Percentiles rank a stretch among this genome's conserved stretches.
These are phyloP conservation scores for Zenarchopterus dispar DNA, from an alignment of 2,797 vertebrate genomes.

Conservation along the genomic window DNA sequence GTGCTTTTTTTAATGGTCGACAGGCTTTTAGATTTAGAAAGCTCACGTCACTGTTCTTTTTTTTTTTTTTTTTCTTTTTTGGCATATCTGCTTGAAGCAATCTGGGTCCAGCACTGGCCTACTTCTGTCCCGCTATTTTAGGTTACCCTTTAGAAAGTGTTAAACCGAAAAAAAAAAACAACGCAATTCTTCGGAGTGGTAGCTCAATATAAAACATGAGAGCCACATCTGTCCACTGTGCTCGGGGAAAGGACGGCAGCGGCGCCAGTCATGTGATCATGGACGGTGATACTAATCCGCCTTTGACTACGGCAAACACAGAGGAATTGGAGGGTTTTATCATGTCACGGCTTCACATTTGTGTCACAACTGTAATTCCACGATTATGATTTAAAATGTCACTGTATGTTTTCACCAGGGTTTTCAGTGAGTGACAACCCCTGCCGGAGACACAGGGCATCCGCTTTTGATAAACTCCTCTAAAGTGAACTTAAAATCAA, in stretches of 20 bases:
- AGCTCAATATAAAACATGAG: constrained; percentile 59
- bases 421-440: constrained; percentile 23
- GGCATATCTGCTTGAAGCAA: constrained; percentile 61
- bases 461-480: constrained; percentile 20
- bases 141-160: constrained; percentile 60
- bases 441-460: neutral
- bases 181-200: constrained; percentile 50
- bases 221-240: constrained; percentile 60
- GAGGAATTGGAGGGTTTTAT: constrained; percentile 21
- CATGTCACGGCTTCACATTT: constrained; percentile 11
- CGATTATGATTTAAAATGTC: constrained; percentile 16
- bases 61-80: constrained; percentile 10
- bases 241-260: constrained; percentile 22
- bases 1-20: constrained; percentile 50
- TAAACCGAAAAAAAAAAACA: constrained; percentile 56
- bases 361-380: constrained; percentile 17
- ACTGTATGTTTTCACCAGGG: neutral
- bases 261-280: constrained; percentile 22
- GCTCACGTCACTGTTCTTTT: constrained; percentile 34
- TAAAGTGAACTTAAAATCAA: too few relatives aligned
- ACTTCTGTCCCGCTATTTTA: constrained; percentile 65
- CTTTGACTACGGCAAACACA: constrained; percentile 2
- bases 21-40: constrained; percentile 65
- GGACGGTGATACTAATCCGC: constrained; percentile 25
- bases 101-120: constrained; percentile 61